These are phyloP conservation scores for Cyclina sinensis DNA, from an alignment of 1,140 invertebrate species.

Conservation along the genomic window DNA sequence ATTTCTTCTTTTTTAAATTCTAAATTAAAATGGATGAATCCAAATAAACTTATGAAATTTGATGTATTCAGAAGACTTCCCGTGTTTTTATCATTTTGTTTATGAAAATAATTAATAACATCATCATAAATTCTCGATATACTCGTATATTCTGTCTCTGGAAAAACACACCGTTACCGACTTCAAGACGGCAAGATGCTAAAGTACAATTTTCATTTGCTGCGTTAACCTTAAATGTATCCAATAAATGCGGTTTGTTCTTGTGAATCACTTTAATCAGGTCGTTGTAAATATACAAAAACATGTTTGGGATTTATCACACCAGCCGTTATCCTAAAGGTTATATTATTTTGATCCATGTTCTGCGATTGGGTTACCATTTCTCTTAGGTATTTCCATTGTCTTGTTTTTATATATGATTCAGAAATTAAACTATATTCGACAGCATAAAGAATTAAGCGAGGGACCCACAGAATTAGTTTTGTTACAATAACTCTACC, in stretches of 20 bases:
- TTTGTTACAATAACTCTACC: constrained; percentile 1
- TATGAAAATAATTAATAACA: not conserved
- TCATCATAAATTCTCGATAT: not conserved
- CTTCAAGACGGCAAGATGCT: no score
- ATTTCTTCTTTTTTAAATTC: not conserved
- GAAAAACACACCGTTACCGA: no score
- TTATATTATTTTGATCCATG: not conserved
- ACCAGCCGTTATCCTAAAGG: not conserved
- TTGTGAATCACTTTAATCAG: not conserved
- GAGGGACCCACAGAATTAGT: not conserved
- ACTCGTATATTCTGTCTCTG: no score
- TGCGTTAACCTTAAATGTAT: no score
- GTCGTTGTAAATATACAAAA: not conserved
- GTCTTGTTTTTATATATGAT: not conserved
- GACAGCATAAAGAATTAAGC: not conserved
- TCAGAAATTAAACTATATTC: not conserved
- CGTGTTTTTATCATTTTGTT: not conserved
- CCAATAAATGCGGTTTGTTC: no score
- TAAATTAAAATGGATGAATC: not conserved
- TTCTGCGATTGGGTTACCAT: not conserved
- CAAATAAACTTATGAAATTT: not conserved
- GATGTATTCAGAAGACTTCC: not conserved
- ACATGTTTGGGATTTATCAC: not conserved
- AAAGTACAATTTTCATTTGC: no score
- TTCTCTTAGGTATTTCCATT: not conserved